Percentiles rank a stretch among this genome's conserved stretches.
phyloP scores from a whole-genome alignment of 1,140 invertebrate genomes.

The Polyergus mexicanus region DNA sequence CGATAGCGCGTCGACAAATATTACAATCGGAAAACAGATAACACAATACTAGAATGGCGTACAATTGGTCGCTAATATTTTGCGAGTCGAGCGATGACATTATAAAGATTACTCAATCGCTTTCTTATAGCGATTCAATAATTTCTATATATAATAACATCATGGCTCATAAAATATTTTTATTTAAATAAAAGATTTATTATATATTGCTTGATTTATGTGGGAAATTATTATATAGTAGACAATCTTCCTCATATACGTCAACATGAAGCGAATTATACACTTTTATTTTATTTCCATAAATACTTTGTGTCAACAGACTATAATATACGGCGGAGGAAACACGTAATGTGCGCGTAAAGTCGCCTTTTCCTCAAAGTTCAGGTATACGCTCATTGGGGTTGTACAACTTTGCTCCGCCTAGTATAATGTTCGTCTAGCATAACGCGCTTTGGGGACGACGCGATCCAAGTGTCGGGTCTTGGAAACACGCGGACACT shows the following conservation, averaged over 20 bases:
- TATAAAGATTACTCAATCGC: slow-evolving; percentile 20
- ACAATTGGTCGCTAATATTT: slow-evolving; percentile 39
- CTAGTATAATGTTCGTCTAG: background rate
- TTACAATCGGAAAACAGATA: slow-evolving; percentile 66
- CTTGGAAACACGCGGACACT: slow-evolving; percentile 74
- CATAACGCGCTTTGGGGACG: slow-evolving; percentile 19
- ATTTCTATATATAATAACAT: background rate
- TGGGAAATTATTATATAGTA: background rate
- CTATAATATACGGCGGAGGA: slow-evolving; percentile 18
- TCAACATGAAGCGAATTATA: background rate
- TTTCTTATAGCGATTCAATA: background rate
- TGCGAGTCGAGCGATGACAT: background rate
- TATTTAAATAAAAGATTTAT: background rate
- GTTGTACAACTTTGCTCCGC: slow-evolving; percentile 17
- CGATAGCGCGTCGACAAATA: slow-evolving; percentile 66
- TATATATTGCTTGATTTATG: background rate
- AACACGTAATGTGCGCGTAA: slow-evolving; percentile 43
- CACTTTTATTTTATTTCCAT: slow-evolving; percentile 15
- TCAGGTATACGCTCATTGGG: slow-evolving; percentile 2
- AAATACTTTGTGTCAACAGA: slow-evolving; percentile 12
- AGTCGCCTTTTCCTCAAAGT: slow-evolving; percentile 28
- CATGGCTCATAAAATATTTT: background rate
- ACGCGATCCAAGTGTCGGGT: slow-evolving; percentile 70
- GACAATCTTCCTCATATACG: too few relatives aligned
- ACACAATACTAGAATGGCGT: slow-evolving; percentile 16